phyloP scores from a whole-genome alignment of 2,797 vertebrate species.

The Gymnopithys bicolor region DNA sequence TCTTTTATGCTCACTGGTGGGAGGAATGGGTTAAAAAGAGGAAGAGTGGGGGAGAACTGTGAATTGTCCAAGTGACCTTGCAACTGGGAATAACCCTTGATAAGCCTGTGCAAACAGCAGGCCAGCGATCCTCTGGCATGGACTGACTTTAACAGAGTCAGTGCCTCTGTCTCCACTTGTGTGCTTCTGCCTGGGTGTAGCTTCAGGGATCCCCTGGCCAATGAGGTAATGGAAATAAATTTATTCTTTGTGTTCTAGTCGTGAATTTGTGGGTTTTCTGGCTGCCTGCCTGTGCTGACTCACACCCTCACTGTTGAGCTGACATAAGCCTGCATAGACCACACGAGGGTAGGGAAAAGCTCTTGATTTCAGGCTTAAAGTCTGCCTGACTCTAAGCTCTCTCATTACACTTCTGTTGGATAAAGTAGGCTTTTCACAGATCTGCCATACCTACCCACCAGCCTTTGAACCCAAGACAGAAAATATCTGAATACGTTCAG shows the following conservation, averaged over 20 bases:
- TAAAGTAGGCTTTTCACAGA: background rate
- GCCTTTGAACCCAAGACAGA: background rate
- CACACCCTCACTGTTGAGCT: background rate
- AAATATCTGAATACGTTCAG: background rate
- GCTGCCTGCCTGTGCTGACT: background rate
- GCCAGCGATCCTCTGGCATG: background rate
- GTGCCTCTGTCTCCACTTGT: fast-evolving
- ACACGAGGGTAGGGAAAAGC: fast-evolving
- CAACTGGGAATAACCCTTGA: conserved; percentile 1
- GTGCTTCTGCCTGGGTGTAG: background rate
- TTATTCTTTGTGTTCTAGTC: background rate
- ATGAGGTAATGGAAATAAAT: background rate
- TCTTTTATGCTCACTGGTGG: background rate
- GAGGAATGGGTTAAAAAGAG: background rate
- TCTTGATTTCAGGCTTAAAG: background rate
- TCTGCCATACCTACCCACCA: background rate
- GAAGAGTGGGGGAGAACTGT: background rate
- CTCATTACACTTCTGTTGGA: background rate
- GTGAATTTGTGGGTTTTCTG: background rate
- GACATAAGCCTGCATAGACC: background rate
- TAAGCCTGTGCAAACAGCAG: background rate
- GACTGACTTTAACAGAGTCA: background rate
- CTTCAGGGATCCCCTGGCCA: background rate
- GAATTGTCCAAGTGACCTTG: background rate
- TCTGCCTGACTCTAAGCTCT: background rate